A percentile compares a stretch with the other conserved stretches of the same genome.
These are phyloP conservation scores for Encarsia formosa DNA, from an alignment of 2,888 invertebrate species.

Conservation along the genomic window DNA sequence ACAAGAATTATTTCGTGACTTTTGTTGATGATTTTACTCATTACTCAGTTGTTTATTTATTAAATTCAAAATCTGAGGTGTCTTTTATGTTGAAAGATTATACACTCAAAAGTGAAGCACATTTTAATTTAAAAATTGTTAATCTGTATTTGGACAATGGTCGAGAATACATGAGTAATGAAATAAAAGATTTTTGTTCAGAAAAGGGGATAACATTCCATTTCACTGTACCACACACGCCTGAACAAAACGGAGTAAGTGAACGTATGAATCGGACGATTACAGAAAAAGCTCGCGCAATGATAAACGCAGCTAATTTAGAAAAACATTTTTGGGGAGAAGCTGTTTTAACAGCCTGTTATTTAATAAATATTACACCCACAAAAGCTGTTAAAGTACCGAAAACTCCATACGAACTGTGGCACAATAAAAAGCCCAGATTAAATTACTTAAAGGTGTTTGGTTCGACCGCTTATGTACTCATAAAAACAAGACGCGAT, in stretches of 20 bases:
- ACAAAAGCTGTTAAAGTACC: no score
- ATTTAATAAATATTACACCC: neutral
- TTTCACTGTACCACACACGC: conserved; percentile 14
- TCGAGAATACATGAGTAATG: neutral
- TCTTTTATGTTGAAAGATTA: neutral
- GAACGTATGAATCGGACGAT: conserved; percentile 22
- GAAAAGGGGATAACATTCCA: conserved; percentile 26
- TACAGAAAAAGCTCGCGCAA: conserved; percentile 15
- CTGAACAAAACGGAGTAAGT: conserved; percentile 20
- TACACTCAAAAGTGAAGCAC: neutral
- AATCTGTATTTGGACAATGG: conserved; percentile 5
- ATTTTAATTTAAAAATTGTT: neutral
- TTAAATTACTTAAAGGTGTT: no score
- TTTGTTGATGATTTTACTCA: neutral
- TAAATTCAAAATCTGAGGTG: neutral
- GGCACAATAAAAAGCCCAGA: no score
- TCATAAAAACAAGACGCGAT: no score
- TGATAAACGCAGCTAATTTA: conserved; percentile 10
- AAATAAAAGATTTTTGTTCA: conserved; percentile 14
- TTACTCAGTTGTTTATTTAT: neutral
- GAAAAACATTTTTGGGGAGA: conserved; percentile 15
- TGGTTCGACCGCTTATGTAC: no score
- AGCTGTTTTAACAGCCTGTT: neutral
- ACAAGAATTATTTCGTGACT: neutral
- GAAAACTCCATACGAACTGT: no score